Conservation (phyloP, 2,797 vertebrate species). For the Darevskia nairensis region DNA sequence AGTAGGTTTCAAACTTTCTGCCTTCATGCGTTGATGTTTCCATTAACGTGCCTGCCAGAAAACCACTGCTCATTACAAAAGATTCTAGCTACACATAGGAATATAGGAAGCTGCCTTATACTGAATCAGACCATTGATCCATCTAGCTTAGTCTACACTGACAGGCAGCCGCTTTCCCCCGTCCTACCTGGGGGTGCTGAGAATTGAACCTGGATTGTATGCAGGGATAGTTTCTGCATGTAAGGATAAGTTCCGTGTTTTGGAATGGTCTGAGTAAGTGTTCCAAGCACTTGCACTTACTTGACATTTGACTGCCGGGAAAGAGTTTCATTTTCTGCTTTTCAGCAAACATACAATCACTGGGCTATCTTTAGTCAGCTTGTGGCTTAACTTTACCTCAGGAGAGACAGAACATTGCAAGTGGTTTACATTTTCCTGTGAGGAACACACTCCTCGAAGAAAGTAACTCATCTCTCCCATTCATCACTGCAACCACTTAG, state of each 20-base stretch:
- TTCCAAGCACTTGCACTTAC: slow-evolving; percentile 37
- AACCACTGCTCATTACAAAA: background rate
- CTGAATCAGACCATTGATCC: too few species aligned
- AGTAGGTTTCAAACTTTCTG: background rate
- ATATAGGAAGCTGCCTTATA: too few species aligned
- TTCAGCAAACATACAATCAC: slow-evolving; percentile 64
- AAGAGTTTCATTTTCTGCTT: slow-evolving; percentile 62
- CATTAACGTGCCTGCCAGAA: background rate
- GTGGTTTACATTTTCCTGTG: slow-evolving; percentile 62
- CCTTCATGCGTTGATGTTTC: background rate
- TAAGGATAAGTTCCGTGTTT: slow-evolving; percentile 4
- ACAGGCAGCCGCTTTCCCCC: too few species aligned
- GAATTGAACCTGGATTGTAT: background rate
- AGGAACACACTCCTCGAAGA: slow-evolving; percentile 46
- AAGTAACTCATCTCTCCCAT: slow-evolving; percentile 15
- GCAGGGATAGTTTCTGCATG: too few species aligned
- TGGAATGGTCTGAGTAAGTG: slow-evolving; percentile 39
- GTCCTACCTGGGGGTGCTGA: too few species aligned
- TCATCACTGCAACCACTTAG: background rate
- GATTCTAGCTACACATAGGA: too few species aligned
- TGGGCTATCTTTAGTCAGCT: slow-evolving; percentile 73
- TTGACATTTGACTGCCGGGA: slow-evolving; percentile 40
- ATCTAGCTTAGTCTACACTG: too few species aligned
- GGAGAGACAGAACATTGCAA: slow-evolving; percentile 54
- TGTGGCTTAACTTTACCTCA: slow-evolving; percentile 64